Evolutionary conservation across 2,113 vertebrate genomes (phyloP), one percentile per base, ranked within the genome.

Genomic region (Hippocampus zosterae): DNA sequence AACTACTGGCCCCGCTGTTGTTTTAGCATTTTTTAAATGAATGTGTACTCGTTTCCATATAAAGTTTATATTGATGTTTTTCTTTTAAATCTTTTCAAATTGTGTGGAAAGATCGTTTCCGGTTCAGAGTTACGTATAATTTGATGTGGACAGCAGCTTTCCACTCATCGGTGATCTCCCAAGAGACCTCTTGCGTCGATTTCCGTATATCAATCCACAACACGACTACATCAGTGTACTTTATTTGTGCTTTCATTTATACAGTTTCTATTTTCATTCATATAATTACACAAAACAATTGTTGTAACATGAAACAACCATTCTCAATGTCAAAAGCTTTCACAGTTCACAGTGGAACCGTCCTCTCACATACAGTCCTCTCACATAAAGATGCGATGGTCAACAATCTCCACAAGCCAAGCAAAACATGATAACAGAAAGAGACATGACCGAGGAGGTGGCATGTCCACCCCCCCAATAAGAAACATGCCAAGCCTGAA

Each of bases 271-370:
- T 73, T 80, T 76, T 70, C 59, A 76, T 67, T 78, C 46, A 68
- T 69, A 69, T 77, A 0, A 59, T 72, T 83, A 72, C 69, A 69
- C 73, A 84, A 81, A 73, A 81, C 77, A 59, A 79, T 65, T 67
- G 84, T 79, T 82, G 5, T 65, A 48, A 5, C 41, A 48, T 65
- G 63, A 80, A 77, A 82, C 66, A 63, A 81, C 21, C 77, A 69
- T 72, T 84, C 57, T 81, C 76, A 79, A 80, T 83, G 53, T 82
- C 74, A 81, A 77, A 77, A 81, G 74, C 41, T 77, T 87, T 80
- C 81, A n/a, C 48, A 55, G 75, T 81, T 74, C 56, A 50, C 73
- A 79, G 62, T 46, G 40, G 41, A 79, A 25, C 27, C 55, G 25
- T n/a, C n/a, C n/a, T n/a, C n/a, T n/a, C n/a, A n/a, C 2, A 1